Evolutionary conservation across 2,888 invertebrate species (phyloP).

Genomic region (Cheilosia urbana): DNA sequence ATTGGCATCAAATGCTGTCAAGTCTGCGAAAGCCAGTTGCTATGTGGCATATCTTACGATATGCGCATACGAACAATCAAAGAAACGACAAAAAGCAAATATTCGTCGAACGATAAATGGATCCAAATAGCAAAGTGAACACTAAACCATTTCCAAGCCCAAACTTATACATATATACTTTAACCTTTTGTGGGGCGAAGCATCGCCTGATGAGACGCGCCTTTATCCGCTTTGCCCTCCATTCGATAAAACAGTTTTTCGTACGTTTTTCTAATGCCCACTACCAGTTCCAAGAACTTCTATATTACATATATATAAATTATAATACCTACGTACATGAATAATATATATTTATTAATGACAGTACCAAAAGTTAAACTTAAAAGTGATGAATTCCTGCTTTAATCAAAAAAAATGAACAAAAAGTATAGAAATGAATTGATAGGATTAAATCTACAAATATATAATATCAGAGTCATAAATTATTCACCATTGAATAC

Average conservation of each 20-base stretch:
- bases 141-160: neutral
- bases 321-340: constrained; percentile 26
- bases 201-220: constrained; percentile 37
- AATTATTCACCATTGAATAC: constrained; percentile 21
- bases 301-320: constrained; percentile 29
- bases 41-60: constrained; percentile 92
- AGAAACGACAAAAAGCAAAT: constrained; percentile 44
- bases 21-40: constrained; percentile 91
- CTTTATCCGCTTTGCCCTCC: constrained; percentile 55
- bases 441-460: constrained; percentile 26
- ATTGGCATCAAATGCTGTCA: constrained; percentile 94
- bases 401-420: constrained; percentile 51
- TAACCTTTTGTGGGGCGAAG: constrained; percentile 27
- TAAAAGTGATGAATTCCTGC: constrained; percentile 70
- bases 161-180: constrained; percentile 2
- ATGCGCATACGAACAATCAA: constrained; percentile 76
- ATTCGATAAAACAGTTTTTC: constrained; percentile 52
- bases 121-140: neutral
- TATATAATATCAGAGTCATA: constrained; percentile 10
- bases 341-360: constrained; percentile 39
- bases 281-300: constrained; percentile 68
- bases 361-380: constrained; percentile 70
- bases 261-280: constrained; percentile 68
- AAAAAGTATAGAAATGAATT: constrained; percentile 14
- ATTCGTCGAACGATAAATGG: constrained; percentile 60